These are phyloP conservation scores for Cephus pulcher DNA, from an alignment of 2,888 invertebrate genomes.

Conservation along the genomic window DNA sequence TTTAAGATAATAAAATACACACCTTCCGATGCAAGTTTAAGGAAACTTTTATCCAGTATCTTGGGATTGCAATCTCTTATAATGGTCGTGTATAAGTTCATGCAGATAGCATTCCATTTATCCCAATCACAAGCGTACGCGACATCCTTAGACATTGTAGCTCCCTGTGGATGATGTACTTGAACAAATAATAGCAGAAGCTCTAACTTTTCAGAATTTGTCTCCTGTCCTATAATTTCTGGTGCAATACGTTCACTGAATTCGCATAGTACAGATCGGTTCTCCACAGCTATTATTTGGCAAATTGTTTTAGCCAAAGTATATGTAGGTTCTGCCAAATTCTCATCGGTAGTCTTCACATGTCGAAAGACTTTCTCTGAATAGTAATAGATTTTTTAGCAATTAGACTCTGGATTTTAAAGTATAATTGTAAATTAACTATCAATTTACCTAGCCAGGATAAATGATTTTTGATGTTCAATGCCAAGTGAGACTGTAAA, in stretches of 20 bases:
- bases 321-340: slow-evolving; percentile 39
- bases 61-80: slow-evolving; percentile 50
- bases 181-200: slow-evolving; percentile 68
- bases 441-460: slow-evolving; percentile 14
- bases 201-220: slow-evolving; percentile 63
- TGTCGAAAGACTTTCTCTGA: slow-evolving; percentile 37
- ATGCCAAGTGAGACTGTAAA: slow-evolving; percentile 45
- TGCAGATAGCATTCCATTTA: slow-evolving; percentile 65
- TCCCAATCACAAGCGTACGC: slow-evolving; percentile 64
- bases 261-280: slow-evolving; percentile 68
- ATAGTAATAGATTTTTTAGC: slow-evolving; percentile 9
- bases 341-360: slow-evolving; percentile 26
- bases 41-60: slow-evolving; percentile 40
- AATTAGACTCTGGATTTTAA: neutral
- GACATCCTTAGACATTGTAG: slow-evolving; percentile 47
- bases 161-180: slow-evolving; percentile 69
- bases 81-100: slow-evolving; percentile 61
- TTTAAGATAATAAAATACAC: slow-evolving; percentile 18
- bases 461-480: slow-evolving; percentile 41
- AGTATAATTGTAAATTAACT: neutral
- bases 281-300: slow-evolving; percentile 69
- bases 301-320: slow-evolving; percentile 45
- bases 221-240: slow-evolving; percentile 63
- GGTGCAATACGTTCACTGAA: slow-evolving; percentile 69
- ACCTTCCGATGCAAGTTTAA: slow-evolving; percentile 56